Conservation (phyloP, 2,888 invertebrate genomes). For the Drosophila fulvimacula region DNA sequence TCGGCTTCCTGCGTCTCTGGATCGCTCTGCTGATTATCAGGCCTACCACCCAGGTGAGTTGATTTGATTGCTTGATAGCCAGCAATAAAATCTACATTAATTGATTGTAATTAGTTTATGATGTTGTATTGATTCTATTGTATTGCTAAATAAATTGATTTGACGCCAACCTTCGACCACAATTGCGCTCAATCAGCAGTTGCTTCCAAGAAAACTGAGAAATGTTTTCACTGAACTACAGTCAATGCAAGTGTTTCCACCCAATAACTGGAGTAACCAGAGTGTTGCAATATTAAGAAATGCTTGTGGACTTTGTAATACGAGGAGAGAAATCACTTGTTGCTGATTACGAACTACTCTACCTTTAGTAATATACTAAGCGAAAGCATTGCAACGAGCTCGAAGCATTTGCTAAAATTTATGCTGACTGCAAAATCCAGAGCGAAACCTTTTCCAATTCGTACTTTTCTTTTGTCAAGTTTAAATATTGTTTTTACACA, state of each 20-base stretch:
- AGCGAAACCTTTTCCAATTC: no score
- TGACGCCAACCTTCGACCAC: slow-evolving; percentile 40
- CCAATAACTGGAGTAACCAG: slow-evolving; percentile 26
- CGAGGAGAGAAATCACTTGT: neutral
- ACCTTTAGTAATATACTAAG: neutral
- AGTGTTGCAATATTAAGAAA: neutral
- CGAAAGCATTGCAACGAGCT: no score
- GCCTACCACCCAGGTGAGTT: slow-evolving; percentile 89
- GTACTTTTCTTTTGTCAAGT: no score
- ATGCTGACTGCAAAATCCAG: no score
- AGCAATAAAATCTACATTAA: slow-evolving; percentile 7
- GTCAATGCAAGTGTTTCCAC: neutral
- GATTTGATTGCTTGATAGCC: slow-evolving; percentile 5
- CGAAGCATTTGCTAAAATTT: no score
- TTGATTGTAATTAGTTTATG: slow-evolving; percentile 33
- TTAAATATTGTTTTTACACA: no score
- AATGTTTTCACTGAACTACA: slow-evolving; percentile 14
- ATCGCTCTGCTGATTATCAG: slow-evolving; percentile 92
- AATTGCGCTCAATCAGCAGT: slow-evolving; percentile 52
- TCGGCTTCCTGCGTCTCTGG: slow-evolving; percentile 94
- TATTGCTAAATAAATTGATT: slow-evolving; percentile 48
- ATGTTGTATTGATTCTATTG: slow-evolving; percentile 29
- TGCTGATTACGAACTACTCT: neutral
- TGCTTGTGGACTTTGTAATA: neutral
- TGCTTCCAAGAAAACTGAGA: slow-evolving; percentile 31